A percentile compares a stretch with the other conserved stretches of the same genome.
Evolutionary conservation across 53 echinoderm and acorn worm species (phyloP).

Genomic region (Temnopleurus reevesii): DNA sequence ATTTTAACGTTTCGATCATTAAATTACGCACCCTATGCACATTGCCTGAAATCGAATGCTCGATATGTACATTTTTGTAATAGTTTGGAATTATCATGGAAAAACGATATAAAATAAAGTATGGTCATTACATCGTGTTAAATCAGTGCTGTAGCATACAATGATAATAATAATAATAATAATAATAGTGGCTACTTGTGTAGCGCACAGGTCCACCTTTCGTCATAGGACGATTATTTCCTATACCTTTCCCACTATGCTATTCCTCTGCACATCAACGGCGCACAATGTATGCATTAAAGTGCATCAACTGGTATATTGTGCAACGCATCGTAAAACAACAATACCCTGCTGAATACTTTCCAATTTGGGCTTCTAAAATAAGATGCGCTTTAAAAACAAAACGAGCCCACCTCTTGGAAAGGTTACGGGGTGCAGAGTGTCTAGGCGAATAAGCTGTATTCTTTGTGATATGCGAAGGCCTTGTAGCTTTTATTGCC

Average conservation of each 20-base stretch:
- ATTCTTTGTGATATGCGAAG: neutral
- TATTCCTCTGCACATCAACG: neutral
- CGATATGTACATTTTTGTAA: no score
- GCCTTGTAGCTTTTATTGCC: constrained; percentile 12
- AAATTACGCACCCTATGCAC: no score
- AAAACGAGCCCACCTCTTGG: neutral
- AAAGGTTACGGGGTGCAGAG: constrained; percentile 34
- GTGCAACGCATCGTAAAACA: neutral
- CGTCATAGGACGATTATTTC: neutral
- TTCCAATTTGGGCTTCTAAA: constrained; percentile 32
- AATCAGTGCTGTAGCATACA: no score
- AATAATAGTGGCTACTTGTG: no score
- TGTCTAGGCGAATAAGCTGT: constrained; percentile 31
- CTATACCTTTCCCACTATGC: neutral
- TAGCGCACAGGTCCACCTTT: no score
- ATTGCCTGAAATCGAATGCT: no score
- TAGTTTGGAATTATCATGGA: no score
- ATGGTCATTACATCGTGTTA: no score
- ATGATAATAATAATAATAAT: no score
- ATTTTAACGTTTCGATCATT: no score
- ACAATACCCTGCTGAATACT: constrained; percentile 12
- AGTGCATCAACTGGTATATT: constrained; percentile 13
- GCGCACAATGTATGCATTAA: no score
- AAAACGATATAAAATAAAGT: no score
- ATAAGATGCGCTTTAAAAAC: constrained; percentile 10